These are phyloP conservation scores for Meloidogyne chitwoodi DNA, from an alignment of 1,140 invertebrate species.

Conservation along the genomic window DNA sequence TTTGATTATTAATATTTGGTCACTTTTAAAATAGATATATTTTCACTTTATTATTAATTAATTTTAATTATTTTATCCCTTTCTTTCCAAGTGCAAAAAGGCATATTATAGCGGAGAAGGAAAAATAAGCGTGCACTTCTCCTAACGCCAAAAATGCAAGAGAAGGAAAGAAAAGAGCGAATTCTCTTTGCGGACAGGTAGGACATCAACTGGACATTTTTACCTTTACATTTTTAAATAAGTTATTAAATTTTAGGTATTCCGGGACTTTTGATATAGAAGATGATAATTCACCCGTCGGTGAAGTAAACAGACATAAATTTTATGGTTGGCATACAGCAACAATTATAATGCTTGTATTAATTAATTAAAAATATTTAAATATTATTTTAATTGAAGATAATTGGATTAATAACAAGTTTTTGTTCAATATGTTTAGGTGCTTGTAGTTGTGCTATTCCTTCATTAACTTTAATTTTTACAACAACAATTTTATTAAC, in stretches of 20 bases:
- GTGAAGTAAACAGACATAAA: conserved; percentile 59
- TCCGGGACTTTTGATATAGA: conserved; percentile 60
- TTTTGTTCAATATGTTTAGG: conserved; percentile 55
- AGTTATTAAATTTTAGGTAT: conserved; percentile 31
- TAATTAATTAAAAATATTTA: neutral
- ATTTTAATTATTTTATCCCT: too few species aligned
- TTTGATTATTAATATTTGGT: too few species aligned
- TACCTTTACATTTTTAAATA: too few species aligned
- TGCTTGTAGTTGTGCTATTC: conserved; percentile 55
- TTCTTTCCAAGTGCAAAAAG: too few species aligned
- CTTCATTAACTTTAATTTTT: conserved; percentile 52
- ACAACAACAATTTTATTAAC: conserved; percentile 52
- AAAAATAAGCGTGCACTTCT: too few species aligned
- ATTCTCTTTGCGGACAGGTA: too few species aligned
- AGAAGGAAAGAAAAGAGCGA: too few species aligned
- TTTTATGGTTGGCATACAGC: conserved; percentile 60
- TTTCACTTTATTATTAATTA: too few species aligned
- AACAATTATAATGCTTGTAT: conserved; percentile 51
- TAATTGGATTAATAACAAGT: conserved; percentile 46
- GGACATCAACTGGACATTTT: neutral
- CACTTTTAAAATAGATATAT: too few species aligned
- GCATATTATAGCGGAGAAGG: too few species aligned
- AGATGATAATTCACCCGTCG: conserved; percentile 58
- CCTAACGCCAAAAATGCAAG: too few species aligned
- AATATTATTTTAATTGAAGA: neutral